Evolutionary conservation across 1,140 invertebrate species (phyloP).

Genomic region (Nephotettix cincticeps): DNA sequence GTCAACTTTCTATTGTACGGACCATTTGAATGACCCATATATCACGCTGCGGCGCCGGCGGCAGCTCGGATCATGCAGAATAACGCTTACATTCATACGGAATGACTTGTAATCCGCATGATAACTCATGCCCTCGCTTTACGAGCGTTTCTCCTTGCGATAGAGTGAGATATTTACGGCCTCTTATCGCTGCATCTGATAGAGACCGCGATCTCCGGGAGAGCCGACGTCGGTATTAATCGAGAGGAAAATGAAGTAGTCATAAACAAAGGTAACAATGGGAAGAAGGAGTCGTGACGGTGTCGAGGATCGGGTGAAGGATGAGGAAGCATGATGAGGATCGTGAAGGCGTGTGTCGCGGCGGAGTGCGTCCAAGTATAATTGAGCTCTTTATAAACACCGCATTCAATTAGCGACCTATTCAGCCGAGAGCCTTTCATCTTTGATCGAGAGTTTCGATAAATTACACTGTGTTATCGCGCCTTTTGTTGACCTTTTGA

Average conservation of each 20-base stretch:
- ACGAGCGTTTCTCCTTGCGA: background rate
- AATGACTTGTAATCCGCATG: too few relatives aligned
- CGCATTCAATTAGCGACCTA: conserved; percentile 10
- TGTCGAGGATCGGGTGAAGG: background rate
- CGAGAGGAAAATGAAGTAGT: conserved; percentile 1
- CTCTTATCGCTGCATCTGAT: background rate
- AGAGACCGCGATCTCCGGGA: background rate
- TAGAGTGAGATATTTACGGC: background rate
- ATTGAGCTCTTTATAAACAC: conserved; percentile 1
- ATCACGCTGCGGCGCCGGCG: too few relatives aligned
- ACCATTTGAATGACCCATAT: too few relatives aligned
- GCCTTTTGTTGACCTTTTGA: conserved; percentile 13
- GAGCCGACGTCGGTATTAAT: background rate
- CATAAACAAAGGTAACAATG: conserved; percentile 1
- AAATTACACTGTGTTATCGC: conserved; percentile 19
- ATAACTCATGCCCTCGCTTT: too few relatives aligned
- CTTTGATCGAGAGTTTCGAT: conserved; percentile 22
- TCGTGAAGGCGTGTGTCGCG: background rate
- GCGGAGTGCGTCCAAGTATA: background rate
- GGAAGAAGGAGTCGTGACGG: background rate
- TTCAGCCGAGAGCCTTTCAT: conserved; percentile 17
- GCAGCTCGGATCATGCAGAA: too few relatives aligned
- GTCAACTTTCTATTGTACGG: too few relatives aligned
- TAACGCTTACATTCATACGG: too few relatives aligned
- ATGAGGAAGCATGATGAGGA: background rate